These are phyloP conservation scores for Apantesis nais DNA, from an alignment of 2,888 invertebrate genomes.

Conservation along the genomic window DNA sequence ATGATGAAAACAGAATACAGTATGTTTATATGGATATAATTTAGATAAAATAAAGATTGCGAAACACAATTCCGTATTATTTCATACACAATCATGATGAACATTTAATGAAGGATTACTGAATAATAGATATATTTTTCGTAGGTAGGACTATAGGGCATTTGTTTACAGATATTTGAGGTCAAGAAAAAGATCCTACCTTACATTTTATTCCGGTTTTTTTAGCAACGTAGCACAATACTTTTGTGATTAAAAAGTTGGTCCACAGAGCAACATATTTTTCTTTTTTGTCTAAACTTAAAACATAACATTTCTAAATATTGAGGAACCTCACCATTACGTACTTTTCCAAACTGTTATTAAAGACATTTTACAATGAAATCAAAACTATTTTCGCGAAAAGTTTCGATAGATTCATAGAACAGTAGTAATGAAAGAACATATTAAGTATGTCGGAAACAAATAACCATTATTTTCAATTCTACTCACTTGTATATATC, in stretches of 20 bases:
- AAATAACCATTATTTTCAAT: not conserved
- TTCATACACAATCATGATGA: not conserved
- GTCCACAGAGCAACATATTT: not conserved
- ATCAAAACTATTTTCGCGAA: not conserved
- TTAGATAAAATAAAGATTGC: not conserved
- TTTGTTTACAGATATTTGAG: not conserved
- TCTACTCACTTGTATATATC: not conserved
- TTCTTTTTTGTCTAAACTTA: not conserved
- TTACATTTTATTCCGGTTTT: constrained; percentile 1
- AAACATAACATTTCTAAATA: not conserved
- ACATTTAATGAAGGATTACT: not conserved
- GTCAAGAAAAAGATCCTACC: not conserved
- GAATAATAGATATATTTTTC: not conserved
- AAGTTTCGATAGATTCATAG: not conserved
- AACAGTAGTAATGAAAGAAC: not conserved
- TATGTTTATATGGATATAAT: constrained; percentile 13
- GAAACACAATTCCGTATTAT: no score
- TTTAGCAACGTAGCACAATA: not conserved
- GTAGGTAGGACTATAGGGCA: not conserved
- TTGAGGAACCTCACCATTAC: not conserved
- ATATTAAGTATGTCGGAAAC: not conserved
- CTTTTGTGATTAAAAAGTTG: not conserved
- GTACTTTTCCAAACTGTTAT: not conserved
- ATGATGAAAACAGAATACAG: not conserved
- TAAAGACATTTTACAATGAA: not conserved